Conservation (phyloP, 1,140 invertebrate species). For the Papilio glaucus region DNA sequence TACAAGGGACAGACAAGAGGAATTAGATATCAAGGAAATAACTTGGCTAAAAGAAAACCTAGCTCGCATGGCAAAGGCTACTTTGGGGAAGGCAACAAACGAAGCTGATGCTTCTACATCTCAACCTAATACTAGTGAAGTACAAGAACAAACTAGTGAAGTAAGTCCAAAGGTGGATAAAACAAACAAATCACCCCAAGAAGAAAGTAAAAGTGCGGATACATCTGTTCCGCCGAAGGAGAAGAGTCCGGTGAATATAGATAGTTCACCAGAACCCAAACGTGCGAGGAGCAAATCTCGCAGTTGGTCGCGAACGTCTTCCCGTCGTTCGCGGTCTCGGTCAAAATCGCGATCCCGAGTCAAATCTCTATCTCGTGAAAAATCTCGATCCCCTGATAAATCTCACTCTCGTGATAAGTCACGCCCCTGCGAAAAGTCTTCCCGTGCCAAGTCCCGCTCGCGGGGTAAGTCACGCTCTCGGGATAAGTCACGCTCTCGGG, state of each 20-base stretch:
- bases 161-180: constrained; percentile 43
- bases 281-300: constrained; percentile 49
- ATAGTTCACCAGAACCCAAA: constrained; percentile 60
- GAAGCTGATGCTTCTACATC: constrained; percentile 66
- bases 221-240: constrained; percentile 49
- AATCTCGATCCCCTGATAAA: constrained; percentile 44
- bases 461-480: constrained; percentile 50
- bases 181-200: constrained; percentile 45
- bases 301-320: constrained; percentile 68
- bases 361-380: constrained; percentile 45
- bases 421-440: too few relatives aligned
- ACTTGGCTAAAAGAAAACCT: constrained; percentile 80
- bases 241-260: constrained; percentile 57
- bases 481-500: constrained; percentile 65
- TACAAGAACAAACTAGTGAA: constrained; percentile 38
- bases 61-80: constrained; percentile 76
- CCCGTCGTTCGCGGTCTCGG: constrained; percentile 64
- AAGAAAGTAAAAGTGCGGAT: constrained; percentile 52
- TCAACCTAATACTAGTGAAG: constrained; percentile 34
- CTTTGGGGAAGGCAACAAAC: constrained; percentile 56
- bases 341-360: constrained; percentile 52
- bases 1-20: constrained; percentile 70
- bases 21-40: constrained; percentile 85
- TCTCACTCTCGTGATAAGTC: too few relatives aligned
- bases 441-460: constrained; percentile 59